A percentile compares a stretch with the other conserved stretches of the same genome.
These are phyloP conservation scores for Erebia palarica DNA, from an alignment of 2,888 invertebrate genomes.

Conservation along the genomic window DNA sequence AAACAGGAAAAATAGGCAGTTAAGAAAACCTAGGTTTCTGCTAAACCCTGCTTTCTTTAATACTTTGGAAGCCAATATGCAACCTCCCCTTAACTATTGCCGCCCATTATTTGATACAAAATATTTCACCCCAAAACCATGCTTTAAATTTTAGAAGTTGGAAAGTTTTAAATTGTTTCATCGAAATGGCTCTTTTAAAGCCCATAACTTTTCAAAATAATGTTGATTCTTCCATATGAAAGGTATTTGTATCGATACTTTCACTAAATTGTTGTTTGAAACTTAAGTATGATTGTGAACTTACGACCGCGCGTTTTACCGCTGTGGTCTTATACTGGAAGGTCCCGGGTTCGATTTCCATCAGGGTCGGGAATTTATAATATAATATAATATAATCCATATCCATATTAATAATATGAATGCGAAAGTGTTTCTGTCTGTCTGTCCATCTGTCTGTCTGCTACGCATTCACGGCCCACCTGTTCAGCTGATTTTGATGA, in stretches of 20 bases:
- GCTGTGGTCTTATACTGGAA: no score
- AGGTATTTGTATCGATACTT: not conserved
- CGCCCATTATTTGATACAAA: conserved; percentile 7
- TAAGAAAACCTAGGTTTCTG: not conserved
- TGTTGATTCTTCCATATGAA: not conserved
- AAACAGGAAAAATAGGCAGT: no score
- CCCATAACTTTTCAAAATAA: not conserved
- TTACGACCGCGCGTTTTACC: not conserved
- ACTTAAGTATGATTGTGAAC: not conserved
- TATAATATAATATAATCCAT: no score
- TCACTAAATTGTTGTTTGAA: not conserved
- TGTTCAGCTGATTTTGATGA: no score
- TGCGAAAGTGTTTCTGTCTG: no score
- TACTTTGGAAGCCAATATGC: not conserved
- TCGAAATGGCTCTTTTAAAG: conserved; percentile 9
- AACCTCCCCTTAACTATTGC: conserved; percentile 5
- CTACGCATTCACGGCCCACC: no score
- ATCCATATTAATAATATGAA: no score
- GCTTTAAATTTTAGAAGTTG: not conserved
- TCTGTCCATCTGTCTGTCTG: no score
- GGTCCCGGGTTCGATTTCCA: no score
- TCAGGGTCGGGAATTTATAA: no score
- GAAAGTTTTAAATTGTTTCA: conserved; percentile 8
- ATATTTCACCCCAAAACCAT: conserved; percentile 17
- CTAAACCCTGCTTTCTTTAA: not conserved